A percentile compares a stretch with the other conserved stretches of the same genome.
phyloP scores from a whole-genome alignment of 2,797 vertebrate species.

The Catharus ustulatus region DNA sequence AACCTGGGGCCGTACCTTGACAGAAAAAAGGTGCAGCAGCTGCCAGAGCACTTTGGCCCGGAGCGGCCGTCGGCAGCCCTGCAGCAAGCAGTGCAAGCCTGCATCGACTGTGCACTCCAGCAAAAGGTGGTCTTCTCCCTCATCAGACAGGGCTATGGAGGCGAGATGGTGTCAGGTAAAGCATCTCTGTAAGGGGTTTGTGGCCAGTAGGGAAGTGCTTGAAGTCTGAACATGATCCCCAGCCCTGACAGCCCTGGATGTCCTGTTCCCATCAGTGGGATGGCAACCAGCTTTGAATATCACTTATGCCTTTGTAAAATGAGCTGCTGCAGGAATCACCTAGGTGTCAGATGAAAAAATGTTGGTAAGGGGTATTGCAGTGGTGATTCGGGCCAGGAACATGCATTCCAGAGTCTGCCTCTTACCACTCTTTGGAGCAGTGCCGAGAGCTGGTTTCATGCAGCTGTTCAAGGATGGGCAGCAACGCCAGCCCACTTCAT shows the following conservation, averaged over 20 bases:
- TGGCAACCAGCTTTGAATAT: background rate
- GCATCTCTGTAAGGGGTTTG: background rate
- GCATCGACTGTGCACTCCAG: constrained; percentile 94
- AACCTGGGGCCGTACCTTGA: constrained; percentile 92
- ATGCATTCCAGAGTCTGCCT: background rate
- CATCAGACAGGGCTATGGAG: constrained; percentile 93
- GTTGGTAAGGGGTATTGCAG: no score
- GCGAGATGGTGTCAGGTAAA: constrained; percentile 93
- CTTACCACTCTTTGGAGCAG: background rate
- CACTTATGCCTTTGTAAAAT: background rate
- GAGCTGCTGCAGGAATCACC: background rate
- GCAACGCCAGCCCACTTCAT: background rate
- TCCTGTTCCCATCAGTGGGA: background rate
- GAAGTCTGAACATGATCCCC: background rate
- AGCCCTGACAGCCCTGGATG: background rate
- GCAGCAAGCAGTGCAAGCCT: constrained; percentile 94
- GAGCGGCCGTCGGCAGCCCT: constrained; percentile 88
- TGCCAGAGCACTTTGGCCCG: constrained; percentile 93
- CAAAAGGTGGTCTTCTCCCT: constrained; percentile 94
- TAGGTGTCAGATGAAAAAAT: background rate
- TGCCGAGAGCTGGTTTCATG: background rate
- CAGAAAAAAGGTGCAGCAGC: constrained; percentile 92
- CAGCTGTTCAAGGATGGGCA: background rate
- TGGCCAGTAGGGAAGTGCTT: background rate
- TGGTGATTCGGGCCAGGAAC: background rate